A percentile compares a stretch with the other conserved stretches of the same genome.
Conservation (phyloP, 2,797 vertebrate species). For the Mus spretus region DNA sequence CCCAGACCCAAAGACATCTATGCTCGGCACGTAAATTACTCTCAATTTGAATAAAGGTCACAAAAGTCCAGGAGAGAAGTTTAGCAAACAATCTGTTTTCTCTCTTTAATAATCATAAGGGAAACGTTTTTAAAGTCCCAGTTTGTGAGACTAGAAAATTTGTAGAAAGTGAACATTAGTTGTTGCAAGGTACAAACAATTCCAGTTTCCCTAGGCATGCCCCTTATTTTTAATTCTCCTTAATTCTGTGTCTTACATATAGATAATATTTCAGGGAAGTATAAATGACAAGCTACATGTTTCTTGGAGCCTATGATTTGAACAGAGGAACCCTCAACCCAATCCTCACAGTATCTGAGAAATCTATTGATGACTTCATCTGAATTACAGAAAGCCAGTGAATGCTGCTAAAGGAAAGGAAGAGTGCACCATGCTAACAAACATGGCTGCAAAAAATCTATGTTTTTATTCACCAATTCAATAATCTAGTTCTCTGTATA, state of each 20-base stretch:
- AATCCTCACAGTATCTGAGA: not conserved
- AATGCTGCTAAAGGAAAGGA: not conserved
- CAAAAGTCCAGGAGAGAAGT: not conserved
- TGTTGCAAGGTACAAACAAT: not conserved
- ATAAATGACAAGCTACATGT: not conserved
- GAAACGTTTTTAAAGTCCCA: not conserved
- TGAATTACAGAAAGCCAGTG: not conserved
- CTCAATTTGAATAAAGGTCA: not conserved
- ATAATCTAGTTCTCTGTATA: not conserved
- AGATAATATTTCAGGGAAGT: constrained; percentile 7
- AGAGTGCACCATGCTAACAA: not conserved
- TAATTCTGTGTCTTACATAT: not conserved
- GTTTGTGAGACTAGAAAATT: not conserved
- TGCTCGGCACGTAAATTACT: not conserved
- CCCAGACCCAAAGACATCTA: not conserved
- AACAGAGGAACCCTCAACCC: not conserved
- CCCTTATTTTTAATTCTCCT: not conserved
- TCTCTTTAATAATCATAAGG: not conserved
- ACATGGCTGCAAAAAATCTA: not conserved
- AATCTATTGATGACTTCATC: not conserved
- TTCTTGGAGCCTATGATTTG: not conserved
- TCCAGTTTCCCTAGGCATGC: not conserved
- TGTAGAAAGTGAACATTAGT: constrained; percentile 4
- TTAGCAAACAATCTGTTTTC: not conserved
- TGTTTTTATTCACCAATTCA: not conserved